A percentile compares a stretch with the other conserved stretches of the same genome.
Evolutionary conservation across 1,140 invertebrate species (phyloP).

Genomic region (Drosophila fuyamai): DNA sequence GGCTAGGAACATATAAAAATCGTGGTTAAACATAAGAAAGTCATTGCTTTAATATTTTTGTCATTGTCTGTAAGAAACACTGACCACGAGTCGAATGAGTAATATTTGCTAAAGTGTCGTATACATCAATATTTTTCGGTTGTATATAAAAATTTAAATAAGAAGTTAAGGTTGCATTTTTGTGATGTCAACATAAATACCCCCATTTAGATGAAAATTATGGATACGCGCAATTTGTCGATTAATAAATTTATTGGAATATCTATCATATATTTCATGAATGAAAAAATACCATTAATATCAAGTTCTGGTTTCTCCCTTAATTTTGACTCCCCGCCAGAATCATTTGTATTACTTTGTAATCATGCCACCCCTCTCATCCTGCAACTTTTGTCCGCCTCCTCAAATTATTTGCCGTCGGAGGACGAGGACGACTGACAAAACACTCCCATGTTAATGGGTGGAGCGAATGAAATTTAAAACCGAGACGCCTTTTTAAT

Average conservation of each 20-base stretch:
- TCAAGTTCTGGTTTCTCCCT: too few species aligned
- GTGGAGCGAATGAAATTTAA: slow-evolving; percentile 65
- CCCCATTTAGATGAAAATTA: not conserved
- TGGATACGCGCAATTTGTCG: not conserved
- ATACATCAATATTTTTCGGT: too few species aligned
- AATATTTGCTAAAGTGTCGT: too few species aligned
- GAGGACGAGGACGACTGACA: slow-evolving; percentile 13
- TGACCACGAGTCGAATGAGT: not conserved
- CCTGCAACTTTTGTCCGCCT: not conserved
- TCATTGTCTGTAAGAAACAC: too few species aligned
- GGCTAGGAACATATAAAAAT: too few species aligned
- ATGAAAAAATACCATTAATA: not conserved
- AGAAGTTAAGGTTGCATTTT: too few species aligned
- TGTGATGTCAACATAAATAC: not conserved
- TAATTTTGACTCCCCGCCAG: not conserved
- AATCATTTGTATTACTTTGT: slow-evolving; percentile 44
- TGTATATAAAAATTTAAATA: too few species aligned
- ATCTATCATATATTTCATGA: not conserved
- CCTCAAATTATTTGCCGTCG: slow-evolving; percentile 34
- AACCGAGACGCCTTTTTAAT: slow-evolving; percentile 50
- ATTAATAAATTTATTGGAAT: not conserved
- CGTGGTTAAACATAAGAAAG: too few species aligned
- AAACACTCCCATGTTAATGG: slow-evolving; percentile 40
- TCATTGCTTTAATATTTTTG: too few species aligned
- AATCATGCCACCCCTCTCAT: not conserved